Evolutionary conservation across 2,888 invertebrate genomes (phyloP).

Genomic region (Aromia moschata): DNA sequence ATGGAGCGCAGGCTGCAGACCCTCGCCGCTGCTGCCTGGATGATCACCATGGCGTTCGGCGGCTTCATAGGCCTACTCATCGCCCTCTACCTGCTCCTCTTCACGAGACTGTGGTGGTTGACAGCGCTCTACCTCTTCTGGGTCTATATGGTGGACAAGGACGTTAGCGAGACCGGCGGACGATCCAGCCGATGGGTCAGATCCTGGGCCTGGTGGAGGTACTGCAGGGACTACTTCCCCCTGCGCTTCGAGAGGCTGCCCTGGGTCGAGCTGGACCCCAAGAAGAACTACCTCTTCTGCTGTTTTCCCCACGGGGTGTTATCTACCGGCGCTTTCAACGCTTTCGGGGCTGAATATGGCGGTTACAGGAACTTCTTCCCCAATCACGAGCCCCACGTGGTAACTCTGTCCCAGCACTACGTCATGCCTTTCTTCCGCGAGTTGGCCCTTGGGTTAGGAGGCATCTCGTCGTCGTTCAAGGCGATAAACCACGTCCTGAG

Average conservation of each 20-base stretch:
- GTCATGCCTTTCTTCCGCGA: conserved; percentile 77
- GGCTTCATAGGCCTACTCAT: conserved; percentile 66
- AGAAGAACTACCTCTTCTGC: conserved; percentile 84
- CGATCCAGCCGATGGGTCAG: conserved; percentile 64
- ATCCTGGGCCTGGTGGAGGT: conserved; percentile 69
- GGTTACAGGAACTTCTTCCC: conserved; percentile 63
- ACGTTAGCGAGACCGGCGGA: conserved; percentile 68
- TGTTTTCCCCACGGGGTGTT: conserved; percentile 89
- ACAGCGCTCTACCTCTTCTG: conserved; percentile 71
- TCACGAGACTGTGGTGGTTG: conserved; percentile 67
- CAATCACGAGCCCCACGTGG: conserved; percentile 61
- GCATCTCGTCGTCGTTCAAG: conserved; percentile 68
- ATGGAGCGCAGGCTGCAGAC: conserved; percentile 83
- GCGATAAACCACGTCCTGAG: conserved; percentile 73
- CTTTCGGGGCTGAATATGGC: conserved; percentile 62
- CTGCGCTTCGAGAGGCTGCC: conserved; percentile 83
- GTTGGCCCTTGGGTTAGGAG: conserved; percentile 67
- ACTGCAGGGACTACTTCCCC: conserved; percentile 86
- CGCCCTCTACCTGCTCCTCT: conserved; percentile 68
- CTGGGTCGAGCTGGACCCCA: conserved; percentile 80
- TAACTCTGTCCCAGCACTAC: conserved; percentile 74
- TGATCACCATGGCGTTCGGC: conserved; percentile 72
- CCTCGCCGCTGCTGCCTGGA: conserved; percentile 77
- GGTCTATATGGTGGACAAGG: conserved; percentile 69
- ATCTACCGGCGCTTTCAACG: conserved; percentile 78